Evolutionary conservation across 2,888 invertebrate species (phyloP).

Genomic region (Megastigmus dorsalis): DNA sequence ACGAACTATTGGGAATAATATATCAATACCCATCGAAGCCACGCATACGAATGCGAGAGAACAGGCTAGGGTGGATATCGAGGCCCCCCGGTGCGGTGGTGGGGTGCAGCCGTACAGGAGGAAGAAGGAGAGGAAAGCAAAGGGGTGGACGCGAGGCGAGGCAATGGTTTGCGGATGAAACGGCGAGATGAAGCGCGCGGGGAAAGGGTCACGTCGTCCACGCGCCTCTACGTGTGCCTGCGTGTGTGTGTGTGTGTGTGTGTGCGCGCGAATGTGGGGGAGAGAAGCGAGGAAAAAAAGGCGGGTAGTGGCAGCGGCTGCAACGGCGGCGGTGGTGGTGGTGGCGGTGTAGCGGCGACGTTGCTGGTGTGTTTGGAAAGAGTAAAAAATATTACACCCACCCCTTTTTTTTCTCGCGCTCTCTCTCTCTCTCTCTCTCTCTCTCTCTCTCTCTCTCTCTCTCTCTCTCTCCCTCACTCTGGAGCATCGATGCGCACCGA

Average conservation of each 20-base stretch:
- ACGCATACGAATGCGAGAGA: constrained; percentile 72
- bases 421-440: background rate
- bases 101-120: constrained; percentile 26
- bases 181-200: constrained; percentile 41
- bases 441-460: constrained; percentile 20
- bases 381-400: constrained; percentile 73
- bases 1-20: constrained; percentile 75
- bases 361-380: constrained; percentile 63
- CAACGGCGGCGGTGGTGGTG: constrained; percentile 21
- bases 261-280: constrained; percentile 10
- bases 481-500: constrained; percentile 36
- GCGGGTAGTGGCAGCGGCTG: constrained; percentile 36
- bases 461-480: constrained; percentile 5
- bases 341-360: constrained; percentile 11
- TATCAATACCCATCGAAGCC: constrained; percentile 75
- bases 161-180: constrained; percentile 50
- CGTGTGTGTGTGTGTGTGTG: too few relatives aligned
- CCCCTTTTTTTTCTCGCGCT: constrained; percentile 53
- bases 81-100: constrained; percentile 32
- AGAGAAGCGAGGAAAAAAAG: constrained; percentile 53
- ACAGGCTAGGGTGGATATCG: constrained; percentile 45
- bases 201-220: constrained; percentile 15
- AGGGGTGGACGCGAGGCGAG: constrained; percentile 52
- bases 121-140: constrained; percentile 64
- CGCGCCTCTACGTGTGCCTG: too few relatives aligned